phyloP scores from a whole-genome alignment of 92 coral and sea anemone species.

The Porites divaricata region DNA sequence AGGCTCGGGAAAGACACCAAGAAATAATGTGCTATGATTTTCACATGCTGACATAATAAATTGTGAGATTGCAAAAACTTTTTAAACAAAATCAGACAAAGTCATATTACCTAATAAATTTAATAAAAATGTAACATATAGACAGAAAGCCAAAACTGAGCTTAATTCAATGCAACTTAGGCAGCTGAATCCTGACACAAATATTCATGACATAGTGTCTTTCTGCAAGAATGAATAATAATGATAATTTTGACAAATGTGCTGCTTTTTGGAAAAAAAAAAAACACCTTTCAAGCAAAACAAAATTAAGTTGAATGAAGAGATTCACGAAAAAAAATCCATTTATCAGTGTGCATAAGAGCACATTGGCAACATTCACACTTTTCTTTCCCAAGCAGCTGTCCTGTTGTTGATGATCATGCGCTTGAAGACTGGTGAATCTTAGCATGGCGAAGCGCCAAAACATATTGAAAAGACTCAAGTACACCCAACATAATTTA shows the following conservation, averaged over 20 bases:
- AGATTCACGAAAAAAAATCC: background rate
- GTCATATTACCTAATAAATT: background rate
- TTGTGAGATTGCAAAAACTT: background rate
- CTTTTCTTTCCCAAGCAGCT: conserved; percentile 53
- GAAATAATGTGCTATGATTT: background rate
- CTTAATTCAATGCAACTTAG: conserved; percentile 9
- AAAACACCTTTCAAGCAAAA: conserved; percentile 4
- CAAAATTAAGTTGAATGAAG: conserved; percentile 6
- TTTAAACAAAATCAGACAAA: conserved; percentile 5
- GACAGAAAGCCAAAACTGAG: conserved; percentile 28
- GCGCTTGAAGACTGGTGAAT: conserved; percentile 34
- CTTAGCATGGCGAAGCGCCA: conserved; percentile 69
- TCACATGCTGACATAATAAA: background rate
- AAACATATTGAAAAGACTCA: conserved; percentile 46
- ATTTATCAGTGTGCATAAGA: background rate
- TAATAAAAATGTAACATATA: conserved; percentile 29
- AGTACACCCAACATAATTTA: conserved; percentile 44
- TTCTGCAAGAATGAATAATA: conserved; percentile 22
- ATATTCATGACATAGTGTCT: conserved; percentile 31
- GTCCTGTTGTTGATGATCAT: conserved; percentile 35
- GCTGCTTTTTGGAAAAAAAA: conserved; percentile 33
- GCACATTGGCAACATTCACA: conserved; percentile 16
- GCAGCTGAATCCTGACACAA: conserved; percentile 34
- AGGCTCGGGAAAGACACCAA: background rate
- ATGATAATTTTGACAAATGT: conserved; percentile 18